A percentile compares a stretch with the other conserved stretches of the same genome.
Evolutionary conservation across 2,113 vertebrate species (phyloP).

Genomic region (Nycticebus coucang): DNA sequence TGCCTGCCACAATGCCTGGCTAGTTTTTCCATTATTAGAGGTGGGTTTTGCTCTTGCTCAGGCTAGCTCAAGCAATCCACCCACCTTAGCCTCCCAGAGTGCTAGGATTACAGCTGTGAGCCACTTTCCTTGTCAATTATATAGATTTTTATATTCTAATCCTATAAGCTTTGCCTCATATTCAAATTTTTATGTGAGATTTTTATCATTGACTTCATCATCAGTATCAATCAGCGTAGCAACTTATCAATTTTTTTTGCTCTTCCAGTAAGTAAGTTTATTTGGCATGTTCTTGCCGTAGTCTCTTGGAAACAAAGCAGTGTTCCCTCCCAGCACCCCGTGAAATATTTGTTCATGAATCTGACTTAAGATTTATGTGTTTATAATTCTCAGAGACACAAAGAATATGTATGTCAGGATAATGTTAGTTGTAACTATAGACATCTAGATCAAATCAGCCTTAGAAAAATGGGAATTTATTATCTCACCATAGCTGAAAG

Average conservation of each 20-base stretch:
- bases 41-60: too few species aligned
- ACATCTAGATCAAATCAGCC: neutral
- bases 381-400: conserved; percentile 16
- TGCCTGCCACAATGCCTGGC: too few species aligned
- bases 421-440: conserved; percentile 29
- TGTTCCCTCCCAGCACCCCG: neutral
- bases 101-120: too few species aligned
- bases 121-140: neutral
- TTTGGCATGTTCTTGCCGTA: neutral
- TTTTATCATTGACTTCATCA: conserved; percentile 37
- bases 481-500: neutral
- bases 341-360: conserved; percentile 9
- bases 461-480: neutral
- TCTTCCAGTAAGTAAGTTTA: conserved; percentile 38
- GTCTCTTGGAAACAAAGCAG: conserved; percentile 30
- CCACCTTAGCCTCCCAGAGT: too few species aligned
- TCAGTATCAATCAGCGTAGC: conserved; percentile 4
- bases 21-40: too few species aligned
- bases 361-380: conserved; percentile 4
- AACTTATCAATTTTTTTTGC: conserved; percentile 13
- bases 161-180: conserved; percentile 20
- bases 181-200: conserved; percentile 12
- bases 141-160: conserved; percentile 2
- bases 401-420: neutral
- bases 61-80: too few species aligned